Conservation (phyloP, 2,113 vertebrate genomes). For the Colaptes auratus region DNA sequence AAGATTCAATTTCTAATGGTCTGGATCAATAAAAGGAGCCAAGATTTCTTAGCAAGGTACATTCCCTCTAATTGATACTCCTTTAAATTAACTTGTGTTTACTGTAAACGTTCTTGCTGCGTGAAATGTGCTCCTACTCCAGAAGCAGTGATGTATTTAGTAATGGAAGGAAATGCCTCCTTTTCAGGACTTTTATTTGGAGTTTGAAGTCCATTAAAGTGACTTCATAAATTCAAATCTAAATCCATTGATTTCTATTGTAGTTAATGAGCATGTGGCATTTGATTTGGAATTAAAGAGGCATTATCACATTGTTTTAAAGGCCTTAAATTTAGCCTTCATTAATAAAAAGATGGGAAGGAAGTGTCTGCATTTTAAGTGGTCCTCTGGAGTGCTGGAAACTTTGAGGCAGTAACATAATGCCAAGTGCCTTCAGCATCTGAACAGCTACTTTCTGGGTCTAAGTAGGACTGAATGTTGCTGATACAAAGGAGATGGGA, state of each 20-base stretch:
- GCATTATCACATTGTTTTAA: conserved; percentile 34
- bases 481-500: not conserved
- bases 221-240: conserved; percentile 49
- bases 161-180: conserved; percentile 16
- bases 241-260: conserved; percentile 50
- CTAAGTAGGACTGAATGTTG: not conserved
- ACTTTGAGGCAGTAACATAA: not conserved
- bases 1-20: not conserved
- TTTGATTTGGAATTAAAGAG: conserved; percentile 53
- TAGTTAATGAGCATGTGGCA: conserved; percentile 23
- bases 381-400: not conserved
- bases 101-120: conserved; percentile 43
- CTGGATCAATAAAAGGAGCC: conserved; percentile 30
- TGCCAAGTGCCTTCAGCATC: not conserved
- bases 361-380: not conserved
- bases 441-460: not conserved
- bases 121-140: conserved; percentile 10
- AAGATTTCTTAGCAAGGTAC: conserved; percentile 16
- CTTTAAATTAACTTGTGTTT: conserved; percentile 64
- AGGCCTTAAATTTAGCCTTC: conserved; percentile 30
- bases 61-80: conserved; percentile 40
- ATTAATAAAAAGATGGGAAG: conserved; percentile 11
- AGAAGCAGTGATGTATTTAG: conserved; percentile 21
- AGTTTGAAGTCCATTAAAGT: conserved; percentile 52
- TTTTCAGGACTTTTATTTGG: conserved; percentile 45